phyloP scores from a whole-genome alignment of 2,113 vertebrate genomes.

The Clarias gariepinus region DNA sequence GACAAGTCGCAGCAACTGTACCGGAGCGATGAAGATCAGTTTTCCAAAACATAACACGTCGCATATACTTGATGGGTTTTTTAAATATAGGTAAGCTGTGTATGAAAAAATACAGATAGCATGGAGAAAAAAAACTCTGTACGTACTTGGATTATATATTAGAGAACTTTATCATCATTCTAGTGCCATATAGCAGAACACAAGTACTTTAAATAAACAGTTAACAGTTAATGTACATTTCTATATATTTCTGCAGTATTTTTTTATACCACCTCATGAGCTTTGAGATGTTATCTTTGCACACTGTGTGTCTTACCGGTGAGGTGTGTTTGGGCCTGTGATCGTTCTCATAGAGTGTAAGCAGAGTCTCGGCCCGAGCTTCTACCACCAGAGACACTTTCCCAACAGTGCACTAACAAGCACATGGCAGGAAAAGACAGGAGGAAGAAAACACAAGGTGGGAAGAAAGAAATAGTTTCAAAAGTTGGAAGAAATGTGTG shows the following conservation, averaged over 20 bases:
- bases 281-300: not conserved
- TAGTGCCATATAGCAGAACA: not conserved
- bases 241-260: not conserved
- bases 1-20: not conserved
- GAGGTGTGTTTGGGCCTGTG: conserved; percentile 77
- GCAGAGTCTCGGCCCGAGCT: conserved; percentile 79
- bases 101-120: not conserved
- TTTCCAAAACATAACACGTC: not conserved
- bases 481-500: not conserved
- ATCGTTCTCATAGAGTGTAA: conserved; percentile 83
- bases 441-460: conserved; percentile 33
- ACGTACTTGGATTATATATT: not conserved
- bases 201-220: not conserved
- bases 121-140: not conserved
- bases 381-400: conserved; percentile 79
- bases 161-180: not conserved
- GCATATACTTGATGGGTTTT: not conserved
- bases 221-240: not conserved
- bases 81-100: not conserved
- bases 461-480: conserved; percentile 20
- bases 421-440: conserved; percentile 53
- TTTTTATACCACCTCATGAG: not conserved
- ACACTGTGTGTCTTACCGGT: conserved; percentile 73
- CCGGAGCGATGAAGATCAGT: not conserved
- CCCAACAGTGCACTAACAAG: conserved; percentile 79